phyloP scores from a whole-genome alignment of 1,140 invertebrate species.

The Myzus persicae region DNA sequence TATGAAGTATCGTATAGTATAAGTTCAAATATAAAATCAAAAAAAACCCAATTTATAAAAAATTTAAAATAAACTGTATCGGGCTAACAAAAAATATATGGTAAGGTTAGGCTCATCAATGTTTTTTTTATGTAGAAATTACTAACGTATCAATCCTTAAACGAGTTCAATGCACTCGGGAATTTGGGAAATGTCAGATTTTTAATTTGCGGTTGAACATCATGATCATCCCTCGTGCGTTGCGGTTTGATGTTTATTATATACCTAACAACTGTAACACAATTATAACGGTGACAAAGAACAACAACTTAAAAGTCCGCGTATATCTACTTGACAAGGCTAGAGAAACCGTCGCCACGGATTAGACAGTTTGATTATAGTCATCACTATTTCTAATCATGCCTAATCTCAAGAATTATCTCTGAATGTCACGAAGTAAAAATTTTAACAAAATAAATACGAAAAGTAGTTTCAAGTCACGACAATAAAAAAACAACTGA shows the following conservation, averaged over 20 bases:
- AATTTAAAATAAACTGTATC: neutral
- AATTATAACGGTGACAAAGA: neutral
- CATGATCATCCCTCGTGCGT: neutral
- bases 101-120: neutral
- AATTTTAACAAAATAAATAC: neutral
- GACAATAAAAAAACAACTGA: neutral
- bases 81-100: neutral
- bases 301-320: neutral
- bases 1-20: neutral
- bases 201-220: neutral
- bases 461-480: neutral
- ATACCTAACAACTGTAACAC: neutral
- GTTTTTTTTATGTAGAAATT: neutral
- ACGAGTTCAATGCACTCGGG: neutral
- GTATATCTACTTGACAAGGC: neutral
- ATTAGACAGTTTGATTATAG: constrained; percentile 11
- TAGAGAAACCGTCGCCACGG: neutral
- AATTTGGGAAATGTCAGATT: too few species aligned
- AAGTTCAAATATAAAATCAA: neutral
- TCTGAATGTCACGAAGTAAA: neutral
- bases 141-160: neutral
- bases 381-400: neutral
- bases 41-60: neutral
- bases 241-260: neutral
- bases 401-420: constrained; percentile 8